These are phyloP conservation scores for Adelosebastes latens DNA, from an alignment of 2,797 vertebrate genomes.

Conservation along the genomic window DNA sequence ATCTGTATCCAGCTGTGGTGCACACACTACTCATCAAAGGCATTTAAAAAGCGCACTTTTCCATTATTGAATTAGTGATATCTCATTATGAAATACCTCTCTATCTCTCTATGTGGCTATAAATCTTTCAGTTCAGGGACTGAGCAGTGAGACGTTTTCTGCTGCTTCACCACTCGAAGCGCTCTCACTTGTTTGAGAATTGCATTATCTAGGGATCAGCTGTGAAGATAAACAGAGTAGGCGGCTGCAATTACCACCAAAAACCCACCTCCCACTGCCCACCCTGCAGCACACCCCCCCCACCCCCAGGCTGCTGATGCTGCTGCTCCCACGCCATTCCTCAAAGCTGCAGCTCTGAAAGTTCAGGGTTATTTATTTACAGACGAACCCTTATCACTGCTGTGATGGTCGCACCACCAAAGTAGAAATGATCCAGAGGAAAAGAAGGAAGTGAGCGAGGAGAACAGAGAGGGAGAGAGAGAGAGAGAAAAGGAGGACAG, in stretches of 20 bases:
- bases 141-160: conserved; percentile 37
- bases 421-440: conserved; percentile 49
- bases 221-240: conserved; percentile 73
- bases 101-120: neutral
- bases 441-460: conserved; percentile 48
- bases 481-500: conserved; percentile 30
- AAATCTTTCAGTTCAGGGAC: conserved; percentile 49
- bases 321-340: conserved; percentile 54
- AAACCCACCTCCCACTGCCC: conserved; percentile 43
- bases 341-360: conserved; percentile 53
- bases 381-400: conserved; percentile 38
- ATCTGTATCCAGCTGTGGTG: neutral
- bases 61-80: conserved; percentile 23
- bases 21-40: neutral
- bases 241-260: conserved; percentile 71
- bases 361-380: conserved; percentile 70
- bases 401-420: conserved; percentile 25
- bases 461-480: conserved; percentile 11
- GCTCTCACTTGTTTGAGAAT: conserved; percentile 67
- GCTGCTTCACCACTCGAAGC: conserved; percentile 40
- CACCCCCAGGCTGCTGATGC: conserved; percentile 1
- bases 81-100: conserved; percentile 32
- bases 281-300: conserved; percentile 33
- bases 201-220: conserved; percentile 75
- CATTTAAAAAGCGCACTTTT: neutral